Percentiles rank a stretch among this genome's conserved stretches.
Conservation (phyloP, 2,797 vertebrate genomes). For the Podarcis lilfordi region DNA sequence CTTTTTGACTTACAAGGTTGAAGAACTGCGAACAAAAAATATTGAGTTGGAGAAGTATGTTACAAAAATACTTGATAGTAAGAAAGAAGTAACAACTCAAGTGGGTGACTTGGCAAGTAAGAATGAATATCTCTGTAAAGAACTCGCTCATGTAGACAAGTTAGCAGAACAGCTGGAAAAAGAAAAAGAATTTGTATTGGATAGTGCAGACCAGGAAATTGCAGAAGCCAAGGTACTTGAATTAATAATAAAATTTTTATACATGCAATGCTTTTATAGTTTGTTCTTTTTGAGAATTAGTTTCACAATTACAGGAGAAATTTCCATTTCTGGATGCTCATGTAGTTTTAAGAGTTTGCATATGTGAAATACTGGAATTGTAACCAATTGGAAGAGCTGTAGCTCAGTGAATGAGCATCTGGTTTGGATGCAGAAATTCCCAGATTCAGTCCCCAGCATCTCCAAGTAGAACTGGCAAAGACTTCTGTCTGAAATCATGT, state of each 20-base stretch:
- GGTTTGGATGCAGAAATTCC: too few species aligned
- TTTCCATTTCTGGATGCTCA: background rate
- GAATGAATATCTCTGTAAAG: constrained; percentile 74
- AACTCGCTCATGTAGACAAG: constrained; percentile 74
- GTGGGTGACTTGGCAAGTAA: constrained; percentile 70
- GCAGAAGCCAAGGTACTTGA: constrained; percentile 75
- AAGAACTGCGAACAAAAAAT: constrained; percentile 75
- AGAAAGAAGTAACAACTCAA: constrained; percentile 67
- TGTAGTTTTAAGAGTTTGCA: background rate
- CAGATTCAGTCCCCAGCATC: too few species aligned
- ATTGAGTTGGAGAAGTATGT: constrained; percentile 73
- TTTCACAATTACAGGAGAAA: background rate
- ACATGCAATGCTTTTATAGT: background rate
- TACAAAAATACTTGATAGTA: constrained; percentile 71
- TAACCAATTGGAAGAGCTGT: too few species aligned
- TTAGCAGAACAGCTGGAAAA: constrained; percentile 72
- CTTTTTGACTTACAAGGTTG: constrained; percentile 68
- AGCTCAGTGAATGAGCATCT: too few species aligned
- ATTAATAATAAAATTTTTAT: constrained; percentile 33
- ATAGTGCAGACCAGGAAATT: constrained; percentile 70
- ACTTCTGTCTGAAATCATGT: too few species aligned
- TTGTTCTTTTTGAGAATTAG: background rate
- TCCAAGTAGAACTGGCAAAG: too few species aligned
- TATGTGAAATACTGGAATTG: background rate
- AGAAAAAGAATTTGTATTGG: constrained; percentile 71